Evolutionary conservation across 2,888 invertebrate species (phyloP), one percentile per base, ranked within the genome.

Genomic region (Lasius platythorax): DNA sequence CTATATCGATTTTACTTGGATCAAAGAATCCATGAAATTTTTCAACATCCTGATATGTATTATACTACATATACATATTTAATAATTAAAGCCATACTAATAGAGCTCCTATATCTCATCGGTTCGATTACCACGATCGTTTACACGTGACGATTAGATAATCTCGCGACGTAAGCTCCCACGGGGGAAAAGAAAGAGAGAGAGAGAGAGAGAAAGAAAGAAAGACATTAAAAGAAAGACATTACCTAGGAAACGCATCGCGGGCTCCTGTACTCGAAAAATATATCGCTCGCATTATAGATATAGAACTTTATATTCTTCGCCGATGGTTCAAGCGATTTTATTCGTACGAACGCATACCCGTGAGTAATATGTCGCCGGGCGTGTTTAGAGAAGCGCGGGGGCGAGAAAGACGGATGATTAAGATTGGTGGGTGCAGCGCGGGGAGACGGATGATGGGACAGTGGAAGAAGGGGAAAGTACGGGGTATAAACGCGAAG

Each of bases 281-380:
- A 43, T 23, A 28, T 84, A 76, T 81, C 85, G 46, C 61, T n/a
- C 68, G 56, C 43, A 23, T 6, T 15, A 18, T 6, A 46, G 70
- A 30, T 78, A 18, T 33, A 74, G 91, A 91, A 92, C 91, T 92
- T 92, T 92, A 89, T 89, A 91, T 91, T 87, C 87, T 87, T 76
- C 46, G 46, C 0, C 87, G 88, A 86, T 83, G 79, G 82, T 79
- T 87, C 84, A 83, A 28, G n/a, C 46, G 33, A 18, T 87, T 89
- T 90, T 89, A 86, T 92, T 58, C 67, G n/a, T n/a, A 64, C 37
- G 40, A 53, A 61, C 72, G 53, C 30, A n/a, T 53, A 72, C 72
- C 46, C 56, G 61, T 88, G 85, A 90, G 75, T 87, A 83, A 91
- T 82, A 76, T 40, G 53, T 23, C 63, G 56, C 18, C 64, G 76